These are phyloP conservation scores for Thumatha senex DNA, from an alignment of 2,888 invertebrate genomes.

Conservation along the genomic window DNA sequence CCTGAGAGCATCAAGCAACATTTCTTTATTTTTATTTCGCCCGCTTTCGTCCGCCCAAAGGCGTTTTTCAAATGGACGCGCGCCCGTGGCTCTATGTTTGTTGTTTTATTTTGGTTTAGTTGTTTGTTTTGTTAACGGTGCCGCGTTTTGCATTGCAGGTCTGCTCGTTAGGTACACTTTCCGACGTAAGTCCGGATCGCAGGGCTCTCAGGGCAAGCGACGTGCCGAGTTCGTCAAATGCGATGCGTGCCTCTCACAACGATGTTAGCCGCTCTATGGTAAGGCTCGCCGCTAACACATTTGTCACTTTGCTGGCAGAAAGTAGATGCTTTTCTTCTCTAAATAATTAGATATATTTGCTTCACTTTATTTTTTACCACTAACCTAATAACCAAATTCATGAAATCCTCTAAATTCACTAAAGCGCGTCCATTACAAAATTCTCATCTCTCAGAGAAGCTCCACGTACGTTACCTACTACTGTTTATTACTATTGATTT, in stretches of 20 bases:
- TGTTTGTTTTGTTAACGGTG: constrained; percentile 81
- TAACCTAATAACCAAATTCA: constrained; percentile 37
- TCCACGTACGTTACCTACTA: constrained; percentile 26
- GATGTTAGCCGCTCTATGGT: constrained; percentile 81
- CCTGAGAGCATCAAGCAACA: constrained; percentile 65
- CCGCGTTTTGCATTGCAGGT: constrained; percentile 84
- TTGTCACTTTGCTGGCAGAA: constrained; percentile 55
- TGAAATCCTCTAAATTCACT: constrained; percentile 46
- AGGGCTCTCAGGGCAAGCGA: constrained; percentile 80
- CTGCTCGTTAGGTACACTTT: constrained; percentile 85
- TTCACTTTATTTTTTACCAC: constrained; percentile 45
- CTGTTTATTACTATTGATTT: constrained; percentile 42
- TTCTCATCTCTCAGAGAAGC: constrained; percentile 48
- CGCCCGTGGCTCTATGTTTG: constrained; percentile 64
- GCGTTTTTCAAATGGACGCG: constrained; percentile 81
- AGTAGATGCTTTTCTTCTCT: constrained; percentile 36
- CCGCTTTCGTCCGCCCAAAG: constrained; percentile 77
- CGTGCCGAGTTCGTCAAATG: constrained; percentile 81
- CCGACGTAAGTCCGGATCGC: constrained; percentile 83
- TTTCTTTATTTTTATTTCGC: constrained; percentile 65
- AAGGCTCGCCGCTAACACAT: constrained; percentile 64
- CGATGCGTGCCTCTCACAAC: constrained; percentile 84
- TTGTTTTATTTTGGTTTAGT: constrained; percentile 68
- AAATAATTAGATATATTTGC: constrained; percentile 21
- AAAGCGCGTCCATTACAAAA: constrained; percentile 69